Evolutionary conservation across 2,797 vertebrate genomes (phyloP).

Genomic region (Alcedo atthis): DNA sequence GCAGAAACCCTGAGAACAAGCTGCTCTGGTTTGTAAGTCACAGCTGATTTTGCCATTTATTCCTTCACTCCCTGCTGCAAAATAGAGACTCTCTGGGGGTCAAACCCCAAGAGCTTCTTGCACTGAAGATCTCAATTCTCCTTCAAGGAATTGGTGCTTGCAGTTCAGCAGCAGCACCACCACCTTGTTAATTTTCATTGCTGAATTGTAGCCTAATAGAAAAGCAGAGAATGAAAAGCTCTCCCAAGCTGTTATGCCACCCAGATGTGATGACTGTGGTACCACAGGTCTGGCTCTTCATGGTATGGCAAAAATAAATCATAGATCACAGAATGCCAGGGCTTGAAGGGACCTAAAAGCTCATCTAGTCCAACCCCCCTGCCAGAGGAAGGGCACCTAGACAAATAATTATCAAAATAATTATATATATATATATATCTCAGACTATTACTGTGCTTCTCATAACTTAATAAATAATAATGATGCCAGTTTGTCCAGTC

Average conservation of each 20-base stretch:
- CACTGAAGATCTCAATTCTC: not conserved
- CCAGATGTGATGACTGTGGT: not conserved
- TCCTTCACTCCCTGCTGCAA: not conserved
- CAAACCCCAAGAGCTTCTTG: not conserved
- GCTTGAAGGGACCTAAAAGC: too few relatives aligned
- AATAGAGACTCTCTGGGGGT: not conserved
- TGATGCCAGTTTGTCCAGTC: not conserved
- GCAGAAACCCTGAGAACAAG: not conserved
- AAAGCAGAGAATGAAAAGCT: not conserved
- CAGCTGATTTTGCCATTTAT: not conserved
- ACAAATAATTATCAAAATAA: too few relatives aligned
- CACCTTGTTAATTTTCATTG: not conserved
- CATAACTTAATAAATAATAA: not conserved
- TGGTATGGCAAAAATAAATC: fast-evolving
- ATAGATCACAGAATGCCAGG: too few relatives aligned
- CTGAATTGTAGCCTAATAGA: not conserved
- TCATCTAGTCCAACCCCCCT: too few relatives aligned
- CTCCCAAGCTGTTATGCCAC: not conserved
- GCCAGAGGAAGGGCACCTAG: too few relatives aligned
- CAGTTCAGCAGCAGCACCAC: not conserved
- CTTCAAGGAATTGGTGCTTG: not conserved
- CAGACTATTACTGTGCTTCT: not conserved
- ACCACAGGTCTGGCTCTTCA: not conserved
- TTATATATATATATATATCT: too few relatives aligned
- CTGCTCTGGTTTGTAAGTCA: not conserved